Base-by-base conservation (phyloP, 2,888 invertebrate species). In the Melieria picta region DNA sequence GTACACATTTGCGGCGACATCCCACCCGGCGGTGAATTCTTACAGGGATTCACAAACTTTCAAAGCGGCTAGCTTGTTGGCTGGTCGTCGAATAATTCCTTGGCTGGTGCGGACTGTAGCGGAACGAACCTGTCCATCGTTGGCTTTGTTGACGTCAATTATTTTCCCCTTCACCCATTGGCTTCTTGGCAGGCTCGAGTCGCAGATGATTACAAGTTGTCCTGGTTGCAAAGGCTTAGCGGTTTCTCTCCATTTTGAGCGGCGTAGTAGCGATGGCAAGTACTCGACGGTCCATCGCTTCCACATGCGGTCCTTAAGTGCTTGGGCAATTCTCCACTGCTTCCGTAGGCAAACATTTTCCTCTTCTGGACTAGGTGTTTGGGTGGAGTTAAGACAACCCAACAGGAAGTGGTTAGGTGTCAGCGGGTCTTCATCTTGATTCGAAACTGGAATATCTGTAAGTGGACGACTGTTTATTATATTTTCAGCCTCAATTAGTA, bases 381-480 rank as follows among this genome's bases (percentile, higher is more conserved):
- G 74, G 5, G 61, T 61, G 0, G 61, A 61, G 13, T 60, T 75
- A n/a, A 72, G n/a, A 30, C 71, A 61, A 10, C 73, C 75, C n/a
- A 75, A 16, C 30, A 77, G 30, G 55, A 74, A 77, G 30, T 74
- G 77, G 58, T 75, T 77, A 4, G 72, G 70, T 7, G 75, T 78
- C 4, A 73, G 45, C 9, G 71, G 76, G 13, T 75, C 75, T 2
- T 76, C 74, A 4, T 70, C 69, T 7, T 56, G 65, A 4, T 65
- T 7, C n/a, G 71, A 13, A 7, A 77, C n/a, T 30, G 71, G 74
- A 5, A 74, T 13, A 9, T 76, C 60, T 1, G 76, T 76, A 4
- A 75, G 58, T 0, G 76, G 75, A 4, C 72, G 65, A 4, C 72
- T 69, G 52, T 76, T 77, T 4, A 75, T 73, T 13, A 75, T 73